Conservation (phyloP, 2,113 vertebrate species). For the Trogon melanurus region DNA sequence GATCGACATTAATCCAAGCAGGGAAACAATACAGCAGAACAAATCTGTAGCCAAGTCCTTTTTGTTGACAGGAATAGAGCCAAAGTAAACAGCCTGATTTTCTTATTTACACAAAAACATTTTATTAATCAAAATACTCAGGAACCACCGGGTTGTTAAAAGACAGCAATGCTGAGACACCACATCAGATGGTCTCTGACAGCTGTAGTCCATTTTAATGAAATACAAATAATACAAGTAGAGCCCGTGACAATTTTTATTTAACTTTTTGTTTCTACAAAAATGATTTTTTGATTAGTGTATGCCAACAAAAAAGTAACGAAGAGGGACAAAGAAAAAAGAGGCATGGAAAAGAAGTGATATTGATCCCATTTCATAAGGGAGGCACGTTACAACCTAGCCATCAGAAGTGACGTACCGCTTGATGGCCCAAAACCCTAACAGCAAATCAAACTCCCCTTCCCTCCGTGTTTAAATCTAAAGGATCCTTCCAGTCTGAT, state of each 20-base stretch:
- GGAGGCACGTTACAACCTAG: slow-evolving; percentile 33
- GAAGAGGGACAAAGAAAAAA: slow-evolving; percentile 52
- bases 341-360: slow-evolving; percentile 45
- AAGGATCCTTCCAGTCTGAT: slow-evolving; percentile 19
- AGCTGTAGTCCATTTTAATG: slow-evolving; percentile 34
- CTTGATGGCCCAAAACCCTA: slow-evolving; percentile 9
- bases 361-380: slow-evolving; percentile 29
- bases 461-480: background rate
- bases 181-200: slow-evolving; percentile 46
- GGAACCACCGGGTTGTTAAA: slow-evolving; percentile 59
- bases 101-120: slow-evolving; percentile 55
- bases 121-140: slow-evolving; percentile 55
- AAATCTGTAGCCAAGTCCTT: slow-evolving; percentile 69
- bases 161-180: slow-evolving; percentile 51
- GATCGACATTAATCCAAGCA: slow-evolving; percentile 62
- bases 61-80: slow-evolving; percentile 76
- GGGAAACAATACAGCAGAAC: background rate
- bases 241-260: slow-evolving; percentile 27
- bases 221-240: slow-evolving; percentile 42
- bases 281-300: slow-evolving; percentile 49
- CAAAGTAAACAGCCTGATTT: slow-evolving; percentile 71
- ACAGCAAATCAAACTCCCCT: background rate
- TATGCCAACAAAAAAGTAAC: slow-evolving; percentile 77
- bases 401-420: slow-evolving; percentile 17
- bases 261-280: slow-evolving; percentile 56